phyloP scores from a whole-genome alignment of 1,140 invertebrate genomes.

The Phthorimaea operculella region DNA sequence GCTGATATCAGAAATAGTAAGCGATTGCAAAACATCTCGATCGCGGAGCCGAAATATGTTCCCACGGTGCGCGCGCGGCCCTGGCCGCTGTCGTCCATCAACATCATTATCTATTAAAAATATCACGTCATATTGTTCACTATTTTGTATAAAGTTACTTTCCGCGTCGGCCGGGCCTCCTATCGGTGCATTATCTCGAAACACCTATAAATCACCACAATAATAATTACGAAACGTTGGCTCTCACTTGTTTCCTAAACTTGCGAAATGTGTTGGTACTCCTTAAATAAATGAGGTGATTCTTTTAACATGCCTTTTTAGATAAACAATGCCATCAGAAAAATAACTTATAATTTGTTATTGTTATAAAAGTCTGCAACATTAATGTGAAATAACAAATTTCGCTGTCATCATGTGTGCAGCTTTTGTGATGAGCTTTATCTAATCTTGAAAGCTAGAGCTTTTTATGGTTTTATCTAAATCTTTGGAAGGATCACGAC shows the following conservation, averaged over 20 bases:
- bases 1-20: constrained; percentile 37
- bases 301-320: no score
- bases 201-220: constrained; percentile 55
- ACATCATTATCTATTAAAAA: constrained; percentile 66
- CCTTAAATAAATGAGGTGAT: constrained; percentile 1
- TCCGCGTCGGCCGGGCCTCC: constrained; percentile 31
- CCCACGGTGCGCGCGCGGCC: constrained; percentile 49
- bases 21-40: constrained; percentile 48
- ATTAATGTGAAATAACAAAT: no score
- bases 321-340: no score
- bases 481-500: no score
- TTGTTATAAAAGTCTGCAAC: no score
- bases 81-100: constrained; percentile 53
- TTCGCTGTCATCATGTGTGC: no score
- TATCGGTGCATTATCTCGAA: constrained; percentile 52
- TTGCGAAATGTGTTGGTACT: constrained; percentile 30
- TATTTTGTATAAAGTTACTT: constrained; percentile 61
- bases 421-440: no score
- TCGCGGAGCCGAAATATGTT: constrained; percentile 45
- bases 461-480: no score
- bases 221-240: constrained; percentile 46
- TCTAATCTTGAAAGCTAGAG: no score
- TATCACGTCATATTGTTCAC: constrained; percentile 64
- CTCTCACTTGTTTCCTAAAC: constrained; percentile 44
- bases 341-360: no score